Evolutionary conservation across 2,888 invertebrate genomes (phyloP), one percentile per base, ranked within the genome.

Genomic region (Philhelius pedissequus): DNA sequence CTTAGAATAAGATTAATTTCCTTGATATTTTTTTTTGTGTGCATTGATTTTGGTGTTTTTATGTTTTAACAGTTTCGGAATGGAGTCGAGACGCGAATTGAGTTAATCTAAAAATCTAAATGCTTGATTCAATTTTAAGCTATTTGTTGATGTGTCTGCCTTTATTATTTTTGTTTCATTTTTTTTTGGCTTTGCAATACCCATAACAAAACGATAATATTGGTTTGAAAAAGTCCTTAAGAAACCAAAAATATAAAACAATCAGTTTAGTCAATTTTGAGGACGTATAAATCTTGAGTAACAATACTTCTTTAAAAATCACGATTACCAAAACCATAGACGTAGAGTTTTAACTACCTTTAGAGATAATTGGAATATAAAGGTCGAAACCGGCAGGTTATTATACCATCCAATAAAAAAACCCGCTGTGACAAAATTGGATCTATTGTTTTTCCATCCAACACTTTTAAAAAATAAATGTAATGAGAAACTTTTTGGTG

Each of bases 1-100:
- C 71, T 84, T 80, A 80, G 80, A 84, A 75, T 40, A 80, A 84
- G 84, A 84, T 84, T 84, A 80, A 84, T 84, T 84, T 84, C 66
- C 80, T 71, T 75, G 70, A 71, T 84, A 80, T 62, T 45, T 43
- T 56, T 56, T 62, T 45, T 43, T 56, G 43, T 54, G 68, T 73
- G 48, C 54, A 70, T 43, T 70, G 79, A 64, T 79, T 83, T 83
- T 70, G 62, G 78, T 54, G n/a, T 56, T 74, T 56, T 68, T 73
- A 30, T 62, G 64, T 43, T 79, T n/a, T 71, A 77, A 66, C 50
- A 27, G 66, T 79, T 74, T 70, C 15, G 64, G 56, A 27, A 25
- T 15, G 35, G 45, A 52, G 30, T 4, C 56, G 20, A 32, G 15
- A 27, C 18, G 25, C 45, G 52, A 15, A 15, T 73, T 27, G 38